phyloP scores from a whole-genome alignment of 2,113 vertebrate genomes.

The Todiramphus saurophagus region DNA sequence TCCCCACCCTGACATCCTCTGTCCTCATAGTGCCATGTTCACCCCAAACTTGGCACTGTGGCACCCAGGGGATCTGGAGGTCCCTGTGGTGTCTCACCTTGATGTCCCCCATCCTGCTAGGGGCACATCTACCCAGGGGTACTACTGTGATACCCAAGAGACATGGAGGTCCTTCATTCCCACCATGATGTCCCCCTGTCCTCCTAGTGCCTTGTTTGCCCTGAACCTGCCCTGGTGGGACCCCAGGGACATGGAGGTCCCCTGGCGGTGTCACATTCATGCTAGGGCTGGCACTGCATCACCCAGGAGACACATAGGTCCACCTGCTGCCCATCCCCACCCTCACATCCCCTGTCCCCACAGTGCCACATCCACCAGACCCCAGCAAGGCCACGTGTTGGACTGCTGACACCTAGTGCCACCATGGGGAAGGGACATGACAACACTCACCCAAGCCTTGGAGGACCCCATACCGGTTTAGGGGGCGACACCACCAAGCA shows the following conservation, averaged over 20 bases:
- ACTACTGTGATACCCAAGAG: background rate
- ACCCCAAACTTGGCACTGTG: background rate
- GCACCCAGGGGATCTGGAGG: background rate
- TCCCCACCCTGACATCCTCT: background rate
- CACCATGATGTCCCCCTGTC: background rate
- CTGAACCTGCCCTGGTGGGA: background rate
- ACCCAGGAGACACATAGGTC: background rate
- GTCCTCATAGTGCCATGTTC: background rate
- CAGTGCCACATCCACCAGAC: background rate
- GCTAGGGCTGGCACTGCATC: background rate
- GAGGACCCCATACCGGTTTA: rapidly evolving
- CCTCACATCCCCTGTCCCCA: background rate
- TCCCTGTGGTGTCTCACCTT: background rate
- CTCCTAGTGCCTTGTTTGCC: background rate
- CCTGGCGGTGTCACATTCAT: background rate
- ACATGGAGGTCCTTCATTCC: background rate
- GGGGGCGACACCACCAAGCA: background rate
- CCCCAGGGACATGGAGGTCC: background rate
- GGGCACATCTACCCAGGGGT: background rate
- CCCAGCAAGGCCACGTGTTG: background rate
- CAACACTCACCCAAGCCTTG: background rate
- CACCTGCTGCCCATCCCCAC: background rate
- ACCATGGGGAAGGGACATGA: rapidly evolving
- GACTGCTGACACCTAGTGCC: background rate
- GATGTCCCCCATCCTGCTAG: no score